These are phyloP conservation scores for Rhadinocentrus ornatus DNA, from an alignment of 2,797 vertebrate species.

Conservation along the genomic window DNA sequence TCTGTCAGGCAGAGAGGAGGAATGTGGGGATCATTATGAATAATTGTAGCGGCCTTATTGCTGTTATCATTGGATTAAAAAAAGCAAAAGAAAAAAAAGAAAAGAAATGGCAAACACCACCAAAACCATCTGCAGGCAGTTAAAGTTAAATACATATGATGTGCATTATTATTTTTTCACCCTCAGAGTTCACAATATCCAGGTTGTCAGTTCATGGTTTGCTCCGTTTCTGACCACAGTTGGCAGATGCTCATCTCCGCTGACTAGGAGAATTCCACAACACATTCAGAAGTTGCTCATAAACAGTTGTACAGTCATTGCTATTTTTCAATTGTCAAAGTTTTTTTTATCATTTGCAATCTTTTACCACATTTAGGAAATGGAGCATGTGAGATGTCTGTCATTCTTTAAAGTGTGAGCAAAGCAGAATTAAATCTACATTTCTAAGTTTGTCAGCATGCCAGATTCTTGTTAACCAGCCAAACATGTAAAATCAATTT, in stretches of 20 bases:
- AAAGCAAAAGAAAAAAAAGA: constrained; percentile 29
- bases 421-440: too few relatives aligned
- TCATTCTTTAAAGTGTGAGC: not conserved
- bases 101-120: not conserved
- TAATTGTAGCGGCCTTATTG: constrained; percentile 64
- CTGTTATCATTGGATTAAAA: constrained; percentile 43
- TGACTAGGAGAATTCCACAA: constrained; percentile 3
- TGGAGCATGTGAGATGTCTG: not conserved
- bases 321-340: too few relatives aligned
- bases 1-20: constrained; percentile 34
- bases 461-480: too few relatives aligned
- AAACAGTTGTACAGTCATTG: not conserved
- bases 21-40: constrained; percentile 50
- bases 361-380: not conserved
- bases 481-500: too few relatives aligned
- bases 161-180: not conserved
- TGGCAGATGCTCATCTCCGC: too few relatives aligned
- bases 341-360: not conserved
- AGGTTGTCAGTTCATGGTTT: not conserved
- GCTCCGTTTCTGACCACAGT: not conserved
- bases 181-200: too few relatives aligned
- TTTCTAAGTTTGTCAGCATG: too few relatives aligned
- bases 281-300: not conserved
- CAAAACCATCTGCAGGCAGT: not conserved
- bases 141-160: too few relatives aligned